Evolutionary conservation across 2,113 vertebrate genomes (phyloP), one percentile per base, ranked within the genome.

Genomic region (Brachyhypopomus occidentalis): DNA sequence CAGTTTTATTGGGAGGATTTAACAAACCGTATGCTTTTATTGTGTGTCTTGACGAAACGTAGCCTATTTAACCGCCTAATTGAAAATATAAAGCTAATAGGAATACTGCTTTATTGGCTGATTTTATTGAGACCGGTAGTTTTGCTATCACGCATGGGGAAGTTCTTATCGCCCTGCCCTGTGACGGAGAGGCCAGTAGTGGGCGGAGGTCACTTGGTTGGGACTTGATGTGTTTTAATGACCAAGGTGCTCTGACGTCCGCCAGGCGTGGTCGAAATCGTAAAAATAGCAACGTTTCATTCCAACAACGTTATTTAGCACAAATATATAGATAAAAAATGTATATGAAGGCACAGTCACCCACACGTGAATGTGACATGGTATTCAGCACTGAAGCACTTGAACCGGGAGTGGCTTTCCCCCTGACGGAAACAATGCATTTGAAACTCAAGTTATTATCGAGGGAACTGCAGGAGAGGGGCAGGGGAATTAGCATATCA

Each of bases 231-330:
- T 41, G 34, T 41, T 64, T 17, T 36, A 72, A 74, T 69, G 11
- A 69, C 14, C 48, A 62, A 81, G 79, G 79, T 81, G 79, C 59
- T 62, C 62, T 75, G 70, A 36, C 23, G 62, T 81, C 62, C 27
- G n/a, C 58, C 36, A 70, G 79, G 72, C 70, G 79, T 74, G 79
- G 72, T 34, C 72, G 20, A 25, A 5, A 5, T 20, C 2, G 14
- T 19, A 78, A 34, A 30, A 9, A 17, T 8, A 70, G 12, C 20
- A 36, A 20, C 38, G 66, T 14, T 70, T 70, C 38, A 70, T 11
- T 70, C 45, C 45, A 52, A 34, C 38, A 4, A 70, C 9, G 66
- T 69, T n/a, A 17, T 70, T 70, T 41, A n/a, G 8, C 66, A 41
- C 20, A 41, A 41, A 67, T 14, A 52, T 45, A 45, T 45, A 45